Evolutionary conservation across 2,113 vertebrate genomes (phyloP).

Genomic region (Indicator maculatus): DNA sequence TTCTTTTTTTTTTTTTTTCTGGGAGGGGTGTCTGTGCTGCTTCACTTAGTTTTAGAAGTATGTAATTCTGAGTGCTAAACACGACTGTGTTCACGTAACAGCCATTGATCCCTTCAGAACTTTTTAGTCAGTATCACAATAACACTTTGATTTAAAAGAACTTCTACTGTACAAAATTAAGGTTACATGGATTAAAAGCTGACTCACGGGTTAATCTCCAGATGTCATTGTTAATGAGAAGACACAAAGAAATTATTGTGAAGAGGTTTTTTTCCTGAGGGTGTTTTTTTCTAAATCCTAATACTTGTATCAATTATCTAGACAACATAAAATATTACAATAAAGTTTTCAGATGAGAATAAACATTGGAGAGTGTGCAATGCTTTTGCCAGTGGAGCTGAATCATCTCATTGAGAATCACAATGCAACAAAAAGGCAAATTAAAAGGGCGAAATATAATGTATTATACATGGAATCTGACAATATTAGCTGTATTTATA

Average conservation of each 20-base stretch:
- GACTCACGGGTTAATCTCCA: conserved; percentile 2
- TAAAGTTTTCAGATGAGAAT: neutral
- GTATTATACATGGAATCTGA: neutral
- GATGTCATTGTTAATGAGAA: conserved; percentile 25
- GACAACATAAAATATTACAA: neutral
- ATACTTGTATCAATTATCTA: neutral
- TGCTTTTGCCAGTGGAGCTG: neutral
- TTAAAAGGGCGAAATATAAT: neutral
- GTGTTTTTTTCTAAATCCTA: neutral
- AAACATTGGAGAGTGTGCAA: neutral
- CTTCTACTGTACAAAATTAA: neutral
- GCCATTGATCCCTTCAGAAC: conserved; percentile 41
- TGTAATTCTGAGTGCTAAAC: neutral
- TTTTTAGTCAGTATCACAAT: conserved; percentile 10
- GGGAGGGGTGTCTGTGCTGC: neutral
- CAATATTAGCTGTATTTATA: neutral
- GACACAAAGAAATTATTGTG: neutral
- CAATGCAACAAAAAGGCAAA: neutral
- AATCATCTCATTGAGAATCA: neutral
- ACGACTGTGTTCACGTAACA: neutral
- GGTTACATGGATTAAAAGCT: neutral
- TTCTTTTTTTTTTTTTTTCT: neutral
- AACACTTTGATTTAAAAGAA: conserved; percentile 38
- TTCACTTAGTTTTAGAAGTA: neutral
- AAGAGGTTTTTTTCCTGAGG: neutral